Percentiles rank a stretch among this genome's conserved stretches.
Evolutionary conservation across 92 coral and sea anemone species (phyloP).

Genomic region (Plumapathes pennacea): DNA sequence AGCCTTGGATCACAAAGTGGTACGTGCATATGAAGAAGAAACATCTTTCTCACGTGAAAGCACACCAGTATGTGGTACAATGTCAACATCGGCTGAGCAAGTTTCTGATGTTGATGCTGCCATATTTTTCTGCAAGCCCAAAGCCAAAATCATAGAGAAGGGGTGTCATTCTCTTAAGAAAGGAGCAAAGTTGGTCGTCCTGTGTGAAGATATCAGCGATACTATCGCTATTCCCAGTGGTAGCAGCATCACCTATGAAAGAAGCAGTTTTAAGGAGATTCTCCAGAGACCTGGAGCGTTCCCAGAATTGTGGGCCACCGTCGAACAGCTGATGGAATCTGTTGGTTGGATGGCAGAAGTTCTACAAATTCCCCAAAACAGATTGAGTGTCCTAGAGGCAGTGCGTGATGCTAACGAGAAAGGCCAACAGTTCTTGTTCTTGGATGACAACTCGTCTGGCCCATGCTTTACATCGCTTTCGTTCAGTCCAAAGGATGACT

Average conservation of each 20-base stretch:
- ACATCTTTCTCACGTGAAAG: not conserved
- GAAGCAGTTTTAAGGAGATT: conserved; percentile 28
- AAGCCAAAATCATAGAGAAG: conserved; percentile 10
- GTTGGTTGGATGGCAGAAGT: conserved; percentile 22
- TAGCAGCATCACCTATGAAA: conserved; percentile 35
- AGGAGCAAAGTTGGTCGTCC: conserved; percentile 41
- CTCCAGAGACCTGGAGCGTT: conserved; percentile 21
- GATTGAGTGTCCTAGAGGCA: conserved; percentile 23
- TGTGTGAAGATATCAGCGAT: conserved; percentile 19
- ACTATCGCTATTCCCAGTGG: conserved; percentile 14
- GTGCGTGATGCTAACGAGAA: not conserved
- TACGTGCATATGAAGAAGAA: conserved; percentile 7
- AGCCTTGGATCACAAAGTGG: conserved; percentile 21
- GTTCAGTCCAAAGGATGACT: not conserved
- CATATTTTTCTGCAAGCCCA: conserved; percentile 39
- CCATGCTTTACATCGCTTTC: conserved; percentile 15
- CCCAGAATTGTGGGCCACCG: conserved; percentile 19
- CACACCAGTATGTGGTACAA: not conserved
- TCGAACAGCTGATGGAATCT: conserved; percentile 14
- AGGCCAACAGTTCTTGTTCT: not conserved
- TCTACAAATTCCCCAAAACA: conserved; percentile 24
- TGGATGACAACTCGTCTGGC: not conserved
- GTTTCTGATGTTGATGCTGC: conserved; percentile 10
- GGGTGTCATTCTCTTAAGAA: conserved; percentile 36
- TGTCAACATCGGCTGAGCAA: conserved; percentile 1